A percentile compares a stretch with the other conserved stretches of the same genome.
Evolutionary conservation across 1,140 invertebrate genomes (phyloP).

Genomic region (Temnothorax curvispinosus): DNA sequence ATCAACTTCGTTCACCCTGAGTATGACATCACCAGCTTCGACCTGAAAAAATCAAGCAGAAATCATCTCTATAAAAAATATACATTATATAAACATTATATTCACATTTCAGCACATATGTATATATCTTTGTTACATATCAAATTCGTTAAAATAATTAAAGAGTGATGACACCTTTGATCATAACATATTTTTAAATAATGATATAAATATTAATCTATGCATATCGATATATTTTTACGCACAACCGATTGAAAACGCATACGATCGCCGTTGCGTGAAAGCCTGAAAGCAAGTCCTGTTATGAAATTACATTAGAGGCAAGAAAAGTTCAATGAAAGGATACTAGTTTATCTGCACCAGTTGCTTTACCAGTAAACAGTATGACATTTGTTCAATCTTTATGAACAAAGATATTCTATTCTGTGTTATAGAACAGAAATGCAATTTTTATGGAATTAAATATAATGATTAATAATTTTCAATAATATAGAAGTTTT

Average conservation of each 20-base stretch:
- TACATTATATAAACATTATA: constrained; percentile 8
- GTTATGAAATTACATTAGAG: constrained; percentile 63
- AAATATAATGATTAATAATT: not conserved
- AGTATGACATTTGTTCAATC: not conserved
- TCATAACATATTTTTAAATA: not conserved
- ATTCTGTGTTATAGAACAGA: not conserved
- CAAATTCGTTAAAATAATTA: not conserved
- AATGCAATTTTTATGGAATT: not conserved
- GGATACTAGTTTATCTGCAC: constrained; percentile 24
- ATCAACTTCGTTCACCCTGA: constrained; percentile 96
- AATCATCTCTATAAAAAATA: constrained; percentile 65
- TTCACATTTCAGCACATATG: not conserved
- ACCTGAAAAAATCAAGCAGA: constrained; percentile 89
- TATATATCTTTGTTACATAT: not conserved
- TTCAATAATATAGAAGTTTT: not conserved
- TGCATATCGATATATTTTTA: not conserved
- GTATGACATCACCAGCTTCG: constrained; percentile 96
- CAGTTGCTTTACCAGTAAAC: constrained; percentile 13
- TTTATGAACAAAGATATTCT: constrained; percentile 6
- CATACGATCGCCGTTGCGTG: constrained; percentile 1
- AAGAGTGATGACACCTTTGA: constrained; percentile 21
- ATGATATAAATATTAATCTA: not conserved
- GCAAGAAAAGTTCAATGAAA: constrained; percentile 58
- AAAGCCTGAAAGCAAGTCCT: constrained; percentile 57
- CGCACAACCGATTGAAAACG: constrained; percentile 1